Percentiles rank a stretch among this genome's conserved stretches.
These are phyloP conservation scores for Hyposoter dolosus DNA, from an alignment of 2,888 invertebrate species.

Conservation along the genomic window DNA sequence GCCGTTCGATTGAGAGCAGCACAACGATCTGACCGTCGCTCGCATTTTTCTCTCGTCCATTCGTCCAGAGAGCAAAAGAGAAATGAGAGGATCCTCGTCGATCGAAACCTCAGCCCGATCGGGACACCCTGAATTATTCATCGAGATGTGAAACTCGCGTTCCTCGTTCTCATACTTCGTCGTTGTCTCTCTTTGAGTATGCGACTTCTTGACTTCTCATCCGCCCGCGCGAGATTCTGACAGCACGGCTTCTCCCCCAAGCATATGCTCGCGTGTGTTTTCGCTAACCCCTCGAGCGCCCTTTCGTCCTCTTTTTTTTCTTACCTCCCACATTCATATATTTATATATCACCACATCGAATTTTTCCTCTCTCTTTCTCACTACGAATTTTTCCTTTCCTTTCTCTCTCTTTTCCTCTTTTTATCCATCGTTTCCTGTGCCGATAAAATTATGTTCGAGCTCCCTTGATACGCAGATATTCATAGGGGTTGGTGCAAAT, in stretches of 20 bases:
- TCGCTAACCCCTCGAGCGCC: constrained; percentile 44
- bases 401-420: neutral
- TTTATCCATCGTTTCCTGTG: constrained; percentile 4
- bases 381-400: neutral
- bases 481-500: constrained; percentile 1
- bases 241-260: constrained; percentile 17
- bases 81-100: constrained; percentile 59
- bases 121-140: constrained; percentile 83
- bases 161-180: constrained; percentile 38
- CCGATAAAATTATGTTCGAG: constrained; percentile 33
- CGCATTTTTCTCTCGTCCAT: constrained; percentile 45
- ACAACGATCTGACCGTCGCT: constrained; percentile 79
- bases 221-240: constrained; percentile 43
- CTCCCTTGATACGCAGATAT: constrained; percentile 22
- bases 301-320: neutral
- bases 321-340: neutral
- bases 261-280: constrained; percentile 63
- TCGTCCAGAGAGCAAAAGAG: constrained; percentile 42
- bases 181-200: constrained; percentile 13
- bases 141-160: constrained; percentile 68
- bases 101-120: constrained; percentile 64
- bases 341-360: constrained; percentile 19
- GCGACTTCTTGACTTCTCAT: constrained; percentile 56
- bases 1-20: constrained; percentile 78
- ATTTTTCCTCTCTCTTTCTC: neutral